These are phyloP conservation scores for Leptopilina drosophilae DNA, from an alignment of 2,888 invertebrate genomes.

Conservation along the genomic window DNA sequence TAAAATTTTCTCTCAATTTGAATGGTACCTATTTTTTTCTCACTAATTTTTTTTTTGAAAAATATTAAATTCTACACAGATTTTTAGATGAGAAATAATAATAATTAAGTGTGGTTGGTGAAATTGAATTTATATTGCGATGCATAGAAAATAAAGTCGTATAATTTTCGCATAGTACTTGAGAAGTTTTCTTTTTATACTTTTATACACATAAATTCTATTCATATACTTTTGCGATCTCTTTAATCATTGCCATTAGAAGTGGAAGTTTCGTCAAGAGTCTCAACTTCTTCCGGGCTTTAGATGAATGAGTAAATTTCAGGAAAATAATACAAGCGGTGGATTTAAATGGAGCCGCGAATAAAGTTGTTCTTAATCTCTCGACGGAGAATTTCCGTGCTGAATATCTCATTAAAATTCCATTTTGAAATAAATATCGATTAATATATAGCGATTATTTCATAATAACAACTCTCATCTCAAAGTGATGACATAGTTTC, in stretches of 20 bases:
- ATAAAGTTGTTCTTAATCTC: slow-evolving; percentile 11
- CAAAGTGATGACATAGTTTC: slow-evolving; percentile 16
- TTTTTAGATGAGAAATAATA: too few species aligned
- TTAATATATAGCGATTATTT: slow-evolving; percentile 23
- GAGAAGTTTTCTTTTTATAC: neutral
- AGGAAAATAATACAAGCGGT: slow-evolving; percentile 3
- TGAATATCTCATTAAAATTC: slow-evolving; percentile 32
- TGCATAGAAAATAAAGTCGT: too few species aligned
- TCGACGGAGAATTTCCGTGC: neutral
- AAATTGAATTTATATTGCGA: too few species aligned
- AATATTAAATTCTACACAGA: too few species aligned
- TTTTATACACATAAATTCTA: slow-evolving; percentile 3
- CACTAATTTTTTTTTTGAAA: too few species aligned
- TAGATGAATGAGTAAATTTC: neutral
- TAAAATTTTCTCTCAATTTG: too few species aligned
- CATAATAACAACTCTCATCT: neutral
- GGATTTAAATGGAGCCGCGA: slow-evolving; percentile 11
- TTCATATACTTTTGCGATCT: slow-evolving; percentile 1
- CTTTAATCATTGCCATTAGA: neutral
- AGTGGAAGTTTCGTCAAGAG: neutral
- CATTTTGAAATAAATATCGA: slow-evolving; percentile 10
- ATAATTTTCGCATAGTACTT: neutral
- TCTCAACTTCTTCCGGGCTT: slow-evolving; percentile 14
- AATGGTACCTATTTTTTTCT: too few species aligned
- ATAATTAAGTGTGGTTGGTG: too few species aligned